phyloP scores from a whole-genome alignment of 2,113 vertebrate species.

The Sander vitreus region DNA sequence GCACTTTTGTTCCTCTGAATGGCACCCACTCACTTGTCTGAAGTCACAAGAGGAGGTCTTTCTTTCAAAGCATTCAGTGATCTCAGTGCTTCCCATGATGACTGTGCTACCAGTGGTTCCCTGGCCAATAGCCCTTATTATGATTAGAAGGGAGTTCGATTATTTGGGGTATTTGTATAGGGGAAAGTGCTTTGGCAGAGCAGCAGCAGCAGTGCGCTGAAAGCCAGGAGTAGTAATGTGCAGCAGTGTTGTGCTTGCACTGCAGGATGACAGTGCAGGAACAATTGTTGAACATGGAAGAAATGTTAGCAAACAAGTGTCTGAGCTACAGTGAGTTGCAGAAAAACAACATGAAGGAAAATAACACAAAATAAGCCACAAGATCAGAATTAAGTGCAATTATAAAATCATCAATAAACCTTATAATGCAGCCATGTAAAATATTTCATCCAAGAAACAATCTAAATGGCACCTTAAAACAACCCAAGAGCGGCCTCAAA shows the following conservation, averaged over 20 bases:
- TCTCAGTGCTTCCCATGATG: constrained; percentile 67
- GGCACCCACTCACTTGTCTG: constrained; percentile 66
- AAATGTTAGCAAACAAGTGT: background rate
- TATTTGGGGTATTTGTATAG: constrained; percentile 58
- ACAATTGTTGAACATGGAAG: background rate
- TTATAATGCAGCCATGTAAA: background rate
- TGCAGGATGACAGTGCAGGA: constrained; percentile 15
- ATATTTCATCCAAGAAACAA: background rate
- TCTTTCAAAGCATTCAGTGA: constrained; percentile 65
- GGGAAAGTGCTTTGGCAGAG: constrained; percentile 44
- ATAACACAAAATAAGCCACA: background rate
- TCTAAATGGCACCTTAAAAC: background rate
- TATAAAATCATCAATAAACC: background rate
- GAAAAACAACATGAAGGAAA: background rate
- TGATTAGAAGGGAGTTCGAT: constrained; percentile 52
- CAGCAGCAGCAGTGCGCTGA: background rate
- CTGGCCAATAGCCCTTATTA: constrained; percentile 54
- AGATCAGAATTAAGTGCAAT: background rate
- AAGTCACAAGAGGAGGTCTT: constrained; percentile 74
- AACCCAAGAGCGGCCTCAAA: background rate
- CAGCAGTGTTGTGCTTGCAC: constrained; percentile 15
- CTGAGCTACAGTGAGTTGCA: background rate
- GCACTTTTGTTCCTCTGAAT: constrained; percentile 77
- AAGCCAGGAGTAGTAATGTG: constrained; percentile 14
- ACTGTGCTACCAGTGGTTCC: constrained; percentile 63